Conservation (phyloP, 2,797 vertebrate species). For the Setipinna tenuifilis region DNA sequence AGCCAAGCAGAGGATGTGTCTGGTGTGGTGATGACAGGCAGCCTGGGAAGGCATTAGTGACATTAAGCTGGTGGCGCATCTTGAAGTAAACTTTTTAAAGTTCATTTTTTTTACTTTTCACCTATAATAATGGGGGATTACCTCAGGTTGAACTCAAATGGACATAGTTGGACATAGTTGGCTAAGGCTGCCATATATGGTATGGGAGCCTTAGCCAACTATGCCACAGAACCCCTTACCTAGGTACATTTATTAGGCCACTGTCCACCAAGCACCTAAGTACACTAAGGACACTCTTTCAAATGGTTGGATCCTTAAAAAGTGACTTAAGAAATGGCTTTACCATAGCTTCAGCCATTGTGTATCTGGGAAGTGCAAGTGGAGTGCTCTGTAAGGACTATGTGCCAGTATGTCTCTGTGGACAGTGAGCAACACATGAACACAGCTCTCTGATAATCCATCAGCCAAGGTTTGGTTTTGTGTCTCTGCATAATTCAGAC, state of each 20-base stretch:
- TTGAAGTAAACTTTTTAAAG: neutral
- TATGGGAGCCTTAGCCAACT: too few relatives aligned
- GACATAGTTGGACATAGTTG: too few relatives aligned
- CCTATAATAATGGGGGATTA: too few relatives aligned
- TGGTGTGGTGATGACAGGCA: neutral
- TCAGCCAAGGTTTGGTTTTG: neutral
- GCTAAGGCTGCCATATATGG: too few relatives aligned
- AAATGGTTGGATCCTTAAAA: neutral
- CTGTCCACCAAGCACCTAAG: neutral
- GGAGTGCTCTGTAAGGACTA: neutral
- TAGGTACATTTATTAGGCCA: neutral
- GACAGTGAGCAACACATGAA: neutral
- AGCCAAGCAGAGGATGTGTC: neutral
- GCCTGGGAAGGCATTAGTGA: neutral
- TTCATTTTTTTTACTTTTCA: too few relatives aligned
- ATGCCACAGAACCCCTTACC: too few relatives aligned
- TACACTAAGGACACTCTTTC: neutral
- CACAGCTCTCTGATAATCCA: neutral
- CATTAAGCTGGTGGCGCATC: neutral
- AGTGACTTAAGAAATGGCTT: neutral
- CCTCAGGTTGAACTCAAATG: too few relatives aligned
- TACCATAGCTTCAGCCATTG: neutral
- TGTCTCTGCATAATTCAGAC: neutral
- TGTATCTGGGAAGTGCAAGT: too few relatives aligned
- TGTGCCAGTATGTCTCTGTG: neutral